phyloP scores from a whole-genome alignment of 2,113 vertebrate species.

The Charadrius vociferus region DNA sequence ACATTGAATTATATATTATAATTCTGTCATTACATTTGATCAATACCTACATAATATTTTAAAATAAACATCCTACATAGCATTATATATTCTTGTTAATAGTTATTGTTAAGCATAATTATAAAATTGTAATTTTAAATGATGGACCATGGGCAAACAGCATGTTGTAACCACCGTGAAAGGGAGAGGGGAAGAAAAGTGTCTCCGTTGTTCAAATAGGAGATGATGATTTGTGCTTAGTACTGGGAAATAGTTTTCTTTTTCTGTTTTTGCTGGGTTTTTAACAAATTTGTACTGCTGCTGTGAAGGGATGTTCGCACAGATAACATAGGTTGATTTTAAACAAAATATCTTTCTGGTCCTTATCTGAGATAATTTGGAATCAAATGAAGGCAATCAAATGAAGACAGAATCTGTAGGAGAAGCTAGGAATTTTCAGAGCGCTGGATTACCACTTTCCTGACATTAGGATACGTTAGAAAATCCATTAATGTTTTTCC shows the following conservation, averaged over 20 bases:
- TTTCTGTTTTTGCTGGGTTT: not conserved
- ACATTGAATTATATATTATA: not conserved
- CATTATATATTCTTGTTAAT: not conserved
- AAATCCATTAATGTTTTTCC: not conserved
- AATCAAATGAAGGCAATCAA: not conserved
- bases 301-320: not conserved
- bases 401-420: not conserved
- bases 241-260: not conserved
- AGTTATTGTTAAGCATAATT: not conserved
- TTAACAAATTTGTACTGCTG: not conserved
- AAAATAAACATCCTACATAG: not conserved
- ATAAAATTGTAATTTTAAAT: not conserved
- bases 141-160: not conserved
- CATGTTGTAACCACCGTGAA: not conserved
- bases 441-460: not conserved
- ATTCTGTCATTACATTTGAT: not conserved
- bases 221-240: not conserved
- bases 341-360: not conserved
- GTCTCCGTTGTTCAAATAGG: not conserved
- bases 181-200: not conserved
- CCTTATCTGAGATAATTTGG: not conserved
- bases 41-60: not conserved
- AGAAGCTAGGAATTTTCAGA: not conserved
- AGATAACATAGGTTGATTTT: not conserved
- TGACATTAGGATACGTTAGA: not conserved